A percentile compares a stretch with the other conserved stretches of the same genome.
Conservation (phyloP, 2,797 vertebrate species). For the Cephalopachus bancanus region DNA sequence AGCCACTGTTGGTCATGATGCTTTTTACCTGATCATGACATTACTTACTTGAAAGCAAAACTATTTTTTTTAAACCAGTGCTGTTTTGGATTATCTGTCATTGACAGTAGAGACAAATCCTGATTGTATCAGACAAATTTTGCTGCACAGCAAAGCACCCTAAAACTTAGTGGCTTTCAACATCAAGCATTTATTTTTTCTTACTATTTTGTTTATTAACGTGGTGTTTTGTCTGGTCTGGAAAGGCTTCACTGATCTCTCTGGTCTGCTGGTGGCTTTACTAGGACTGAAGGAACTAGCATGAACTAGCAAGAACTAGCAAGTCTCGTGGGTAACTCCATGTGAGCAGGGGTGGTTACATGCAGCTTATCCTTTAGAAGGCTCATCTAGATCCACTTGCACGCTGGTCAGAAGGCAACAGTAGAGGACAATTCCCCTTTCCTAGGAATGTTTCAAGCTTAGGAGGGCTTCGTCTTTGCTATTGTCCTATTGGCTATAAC, state of each 20-base stretch:
- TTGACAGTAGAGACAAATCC: not conserved
- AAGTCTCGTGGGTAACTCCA: not conserved
- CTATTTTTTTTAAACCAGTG: not conserved
- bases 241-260: not conserved
- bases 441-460: not conserved
- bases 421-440: not conserved
- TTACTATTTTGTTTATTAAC: not conserved
- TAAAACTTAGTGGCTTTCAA: not conserved
- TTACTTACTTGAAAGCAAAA: not conserved
- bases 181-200: not conserved
- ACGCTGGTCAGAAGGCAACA: not conserved
- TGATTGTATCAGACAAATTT: not conserved
- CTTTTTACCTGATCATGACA: not conserved
- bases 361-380: not conserved
- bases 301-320: not conserved
- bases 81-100: not conserved
- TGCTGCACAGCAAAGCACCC: not conserved
- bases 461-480: not conserved
- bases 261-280: too few species aligned
- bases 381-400: not conserved
- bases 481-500: not conserved
- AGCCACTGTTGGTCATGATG: not conserved
- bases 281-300: not conserved
- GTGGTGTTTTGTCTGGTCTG: not conserved
- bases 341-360: not conserved